Base-by-base conservation (phyloP, 2,888 invertebrate genomes). In the Platycheirus albimanus region DNA sequence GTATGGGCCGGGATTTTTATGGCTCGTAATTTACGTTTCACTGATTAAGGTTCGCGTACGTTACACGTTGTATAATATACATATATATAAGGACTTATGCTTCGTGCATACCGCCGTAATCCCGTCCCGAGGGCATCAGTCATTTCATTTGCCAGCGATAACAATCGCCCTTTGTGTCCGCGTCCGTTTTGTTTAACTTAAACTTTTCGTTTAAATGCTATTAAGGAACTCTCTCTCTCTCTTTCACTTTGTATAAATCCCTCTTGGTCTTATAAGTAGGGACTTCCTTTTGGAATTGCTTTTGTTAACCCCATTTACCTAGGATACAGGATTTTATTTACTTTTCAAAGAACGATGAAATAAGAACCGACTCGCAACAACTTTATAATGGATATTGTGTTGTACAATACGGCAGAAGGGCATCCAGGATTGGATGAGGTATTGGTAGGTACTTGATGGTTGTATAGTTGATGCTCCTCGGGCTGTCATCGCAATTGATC, bases 401-500 rank as follows among this genome's bases (percentile, higher is more conserved):
- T 58, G 20, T 49, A 13, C 30, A 28, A 17, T 28, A 30, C 15
- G 61, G 36, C n/a, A 0, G n/a, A 20, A 11, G 5, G 1, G 1
- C 19, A 47, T n/a, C 5, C 0, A 15, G 5, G 15, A 36, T 51
- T 19, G 41, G 13, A 5, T 6, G 38, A n/a, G n/a, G n/a, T n/a
- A n/a, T n/a, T n/a, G n/a, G n/a, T n/a, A n/a, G n/a, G n/a, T n/a
- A n/a, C n/a, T n/a, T n/a, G 30, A 4, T 41, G 13, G 38, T 41
- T n/a, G 13, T n/a, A 8, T 11, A 36, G 17, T 30, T 56, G 19
- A 47, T 45, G 33, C 47, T 61, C 51, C 47, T 41, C 13, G 3
- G 30, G 72, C 61, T 72, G 70, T 79, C 72, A 72, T 72, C 58
- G 52, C 67, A 67, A 79, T 79, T 61, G 79, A 79, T 79, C 74